These are phyloP conservation scores for Philereme transversata DNA, from an alignment of 2,888 invertebrate species.

Conservation along the genomic window DNA sequence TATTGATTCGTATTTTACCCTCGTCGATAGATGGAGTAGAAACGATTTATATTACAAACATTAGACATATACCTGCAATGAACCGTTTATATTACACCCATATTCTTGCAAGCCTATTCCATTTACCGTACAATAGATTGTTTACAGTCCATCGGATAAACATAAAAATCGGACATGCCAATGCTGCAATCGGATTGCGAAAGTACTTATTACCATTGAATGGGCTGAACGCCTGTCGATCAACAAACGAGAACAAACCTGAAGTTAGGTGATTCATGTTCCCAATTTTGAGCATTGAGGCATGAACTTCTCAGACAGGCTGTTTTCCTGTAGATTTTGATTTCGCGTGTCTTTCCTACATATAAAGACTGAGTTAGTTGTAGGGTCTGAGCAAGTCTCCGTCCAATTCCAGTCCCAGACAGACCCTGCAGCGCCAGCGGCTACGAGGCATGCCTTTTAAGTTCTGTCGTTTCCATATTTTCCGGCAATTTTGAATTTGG, in stretches of 20 bases:
- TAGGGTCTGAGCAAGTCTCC: too few relatives aligned
- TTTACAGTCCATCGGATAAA: constrained; percentile 37
- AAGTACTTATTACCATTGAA: constrained; percentile 11
- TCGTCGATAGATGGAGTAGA: too few relatives aligned
- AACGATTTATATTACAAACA: too few relatives aligned
- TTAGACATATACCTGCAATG: constrained; percentile 6
- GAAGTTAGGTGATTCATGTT: not conserved
- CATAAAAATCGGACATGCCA: constrained; percentile 30
- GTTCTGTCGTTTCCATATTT: too few relatives aligned
- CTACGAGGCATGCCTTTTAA: too few relatives aligned
- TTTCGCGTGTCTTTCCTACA: too few relatives aligned
- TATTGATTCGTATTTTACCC: too few relatives aligned
- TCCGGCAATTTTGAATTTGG: too few relatives aligned
- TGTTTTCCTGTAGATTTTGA: not conserved
- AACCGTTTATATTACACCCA: constrained; percentile 10
- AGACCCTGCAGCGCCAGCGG: too few relatives aligned
- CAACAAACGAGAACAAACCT: constrained; percentile 4
- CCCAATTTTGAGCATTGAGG: not conserved
- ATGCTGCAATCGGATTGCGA: constrained; percentile 29
- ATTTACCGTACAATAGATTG: constrained; percentile 32
- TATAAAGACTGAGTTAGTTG: too few relatives aligned
- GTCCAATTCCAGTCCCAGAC: too few relatives aligned
- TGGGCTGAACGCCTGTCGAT: constrained; percentile 11
- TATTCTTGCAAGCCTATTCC: constrained; percentile 13
- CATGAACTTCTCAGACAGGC: not conserved